Evolutionary conservation across 2,113 vertebrate species (phyloP).

Genomic region (Istiophorus platypterus): DNA sequence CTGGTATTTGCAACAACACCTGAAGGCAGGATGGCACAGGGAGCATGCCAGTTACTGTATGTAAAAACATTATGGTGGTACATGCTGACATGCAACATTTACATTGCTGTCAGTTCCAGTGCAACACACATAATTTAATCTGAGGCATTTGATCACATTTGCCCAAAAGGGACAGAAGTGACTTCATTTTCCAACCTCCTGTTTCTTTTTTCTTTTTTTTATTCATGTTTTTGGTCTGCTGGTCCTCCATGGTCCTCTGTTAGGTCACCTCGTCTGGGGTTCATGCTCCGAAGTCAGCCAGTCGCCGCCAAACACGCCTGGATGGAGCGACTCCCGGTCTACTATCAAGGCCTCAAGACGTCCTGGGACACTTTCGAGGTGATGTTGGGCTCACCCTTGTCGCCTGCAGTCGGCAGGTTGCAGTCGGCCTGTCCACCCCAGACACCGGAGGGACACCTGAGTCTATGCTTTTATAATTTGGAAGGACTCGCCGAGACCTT

Average conservation of each 20-base stretch:
- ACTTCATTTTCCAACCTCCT: constrained; percentile 7
- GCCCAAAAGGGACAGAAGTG: neutral
- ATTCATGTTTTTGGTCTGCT: neutral
- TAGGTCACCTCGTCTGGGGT: neutral
- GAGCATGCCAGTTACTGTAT: neutral
- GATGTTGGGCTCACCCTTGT: constrained; percentile 4
- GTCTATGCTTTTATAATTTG: too few species aligned
- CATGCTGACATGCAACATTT: constrained; percentile 2
- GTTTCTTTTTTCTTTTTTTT: too few species aligned
- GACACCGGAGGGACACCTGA: constrained; percentile 52
- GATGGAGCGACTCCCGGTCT: neutral
- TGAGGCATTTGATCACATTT: constrained; percentile 20
- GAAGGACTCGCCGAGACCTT: too few species aligned
- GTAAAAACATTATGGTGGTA: neutral
- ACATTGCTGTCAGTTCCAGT: neutral
- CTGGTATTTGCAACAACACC: neutral
- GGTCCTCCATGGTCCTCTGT: neutral
- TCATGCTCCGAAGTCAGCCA: neutral
- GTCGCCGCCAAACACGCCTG: constrained; percentile 16
- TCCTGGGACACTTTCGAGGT: constrained; percentile 25
- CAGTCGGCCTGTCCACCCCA: constrained; percentile 57
- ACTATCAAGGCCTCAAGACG: constrained; percentile 31
- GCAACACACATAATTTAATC: neutral
- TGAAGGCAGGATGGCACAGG: neutral
- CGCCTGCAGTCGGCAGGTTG: constrained; percentile 15